Evolutionary conservation across 2,888 invertebrate genomes (phyloP).

Genomic region (Copidosoma aretas): DNA sequence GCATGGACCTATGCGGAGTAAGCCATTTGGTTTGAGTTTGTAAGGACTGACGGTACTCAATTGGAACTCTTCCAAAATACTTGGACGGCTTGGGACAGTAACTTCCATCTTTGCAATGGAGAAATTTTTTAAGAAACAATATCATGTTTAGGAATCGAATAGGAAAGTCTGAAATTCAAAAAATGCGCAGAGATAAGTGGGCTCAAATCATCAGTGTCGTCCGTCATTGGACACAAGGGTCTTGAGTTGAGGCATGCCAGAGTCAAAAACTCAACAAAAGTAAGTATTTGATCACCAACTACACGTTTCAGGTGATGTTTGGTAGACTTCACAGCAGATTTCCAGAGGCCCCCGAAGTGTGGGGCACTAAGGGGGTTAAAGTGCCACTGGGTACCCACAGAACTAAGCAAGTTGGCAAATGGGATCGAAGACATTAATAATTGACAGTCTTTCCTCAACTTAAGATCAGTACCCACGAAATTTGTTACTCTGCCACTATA

Average conservation of each 20-base stretch:
- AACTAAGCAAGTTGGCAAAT: no score
- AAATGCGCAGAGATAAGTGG: background rate
- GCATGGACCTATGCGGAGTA: no score
- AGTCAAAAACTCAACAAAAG: background rate
- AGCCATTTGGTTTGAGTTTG: no score
- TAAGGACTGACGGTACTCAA: no score
- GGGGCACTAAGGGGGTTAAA: no score
- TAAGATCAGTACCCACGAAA: constrained; percentile 43
- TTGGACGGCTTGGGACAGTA: no score
- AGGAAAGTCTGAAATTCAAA: background rate
- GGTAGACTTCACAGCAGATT: background rate
- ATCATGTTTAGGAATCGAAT: no score
- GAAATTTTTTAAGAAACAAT: no score
- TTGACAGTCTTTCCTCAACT: background rate
- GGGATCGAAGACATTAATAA: no score
- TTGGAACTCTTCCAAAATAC: no score
- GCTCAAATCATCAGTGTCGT: background rate
- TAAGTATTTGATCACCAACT: background rate
- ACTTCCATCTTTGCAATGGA: no score
- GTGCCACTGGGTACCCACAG: no score
- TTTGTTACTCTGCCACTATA: constrained; percentile 47
- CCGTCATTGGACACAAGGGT: background rate
- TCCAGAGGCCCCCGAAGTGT: background rate
- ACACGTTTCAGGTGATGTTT: constrained; percentile 4
- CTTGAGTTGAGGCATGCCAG: background rate